A percentile compares a stretch with the other conserved stretches of the same genome.
Conservation (phyloP, 2,797 vertebrate genomes). For the Falco naumanni region DNA sequence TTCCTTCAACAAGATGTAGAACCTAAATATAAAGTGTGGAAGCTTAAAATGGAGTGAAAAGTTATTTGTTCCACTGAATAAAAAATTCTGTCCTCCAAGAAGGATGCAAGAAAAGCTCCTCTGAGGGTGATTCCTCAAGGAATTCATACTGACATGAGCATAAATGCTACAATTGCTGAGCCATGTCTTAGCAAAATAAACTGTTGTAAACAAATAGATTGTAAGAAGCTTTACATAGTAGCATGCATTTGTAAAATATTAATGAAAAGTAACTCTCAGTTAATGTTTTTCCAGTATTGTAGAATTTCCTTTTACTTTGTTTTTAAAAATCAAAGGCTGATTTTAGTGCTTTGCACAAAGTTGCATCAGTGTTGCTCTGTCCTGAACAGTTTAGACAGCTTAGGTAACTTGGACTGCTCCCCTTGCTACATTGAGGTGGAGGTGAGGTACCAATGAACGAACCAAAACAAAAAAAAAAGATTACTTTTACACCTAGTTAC, state of each 20-base stretch:
- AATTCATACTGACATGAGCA: background rate
- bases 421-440: background rate
- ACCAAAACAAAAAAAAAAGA: background rate
- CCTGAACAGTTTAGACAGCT: background rate
- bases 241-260: background rate
- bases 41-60: background rate
- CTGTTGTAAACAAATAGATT: background rate
- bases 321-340: background rate
- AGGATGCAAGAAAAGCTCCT: background rate
- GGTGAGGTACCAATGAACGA: background rate
- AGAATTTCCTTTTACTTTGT: background rate
- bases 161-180: background rate
- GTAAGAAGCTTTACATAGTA: background rate
- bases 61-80: background rate
- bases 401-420: background rate
- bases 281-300: background rate
- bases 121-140: background rate
- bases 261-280: background rate
- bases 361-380: background rate
- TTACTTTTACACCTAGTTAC: background rate
- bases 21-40: background rate
- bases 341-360: background rate
- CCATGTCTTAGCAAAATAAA: background rate
- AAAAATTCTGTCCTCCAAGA: background rate
- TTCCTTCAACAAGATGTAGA: background rate